Conservation (phyloP, 2,888 invertebrate species). For the Sceliomorpha sp. region DNA sequence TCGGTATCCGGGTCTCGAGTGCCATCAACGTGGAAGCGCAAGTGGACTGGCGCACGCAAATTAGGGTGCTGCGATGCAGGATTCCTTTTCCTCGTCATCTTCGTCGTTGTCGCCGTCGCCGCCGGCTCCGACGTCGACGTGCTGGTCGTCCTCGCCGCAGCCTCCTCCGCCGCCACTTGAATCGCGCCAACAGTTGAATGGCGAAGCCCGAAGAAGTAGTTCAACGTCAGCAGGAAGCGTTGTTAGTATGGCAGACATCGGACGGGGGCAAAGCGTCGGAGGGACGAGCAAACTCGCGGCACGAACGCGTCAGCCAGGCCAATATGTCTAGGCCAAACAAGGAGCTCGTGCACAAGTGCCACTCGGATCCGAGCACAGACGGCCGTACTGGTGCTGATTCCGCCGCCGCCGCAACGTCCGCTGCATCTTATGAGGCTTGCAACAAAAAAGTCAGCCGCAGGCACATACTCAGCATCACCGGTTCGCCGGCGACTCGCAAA, state of each 20-base stretch:
- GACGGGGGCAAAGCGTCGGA: slow-evolving; percentile 19
- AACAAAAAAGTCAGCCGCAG: slow-evolving; percentile 48
- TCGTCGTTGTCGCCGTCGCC: slow-evolving; percentile 53
- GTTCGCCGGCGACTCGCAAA: slow-evolving; percentile 84
- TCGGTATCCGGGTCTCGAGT: slow-evolving; percentile 24
- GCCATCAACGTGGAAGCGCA: slow-evolving; percentile 17
- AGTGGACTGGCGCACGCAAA: slow-evolving; percentile 13
- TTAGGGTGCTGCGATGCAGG: slow-evolving; percentile 39
- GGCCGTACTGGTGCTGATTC: slow-evolving; percentile 62
- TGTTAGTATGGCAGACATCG: slow-evolving; percentile 28
- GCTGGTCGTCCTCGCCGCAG: slow-evolving; percentile 18
- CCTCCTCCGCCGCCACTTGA: slow-evolving; percentile 19
- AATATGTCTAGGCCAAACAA: slow-evolving; percentile 79
- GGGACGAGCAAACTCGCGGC: slow-evolving; percentile 3
- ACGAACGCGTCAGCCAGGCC: slow-evolving; percentile 35
- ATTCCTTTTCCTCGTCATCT: no score
- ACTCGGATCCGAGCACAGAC: slow-evolving; percentile 85
- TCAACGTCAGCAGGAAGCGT: slow-evolving; percentile 1
- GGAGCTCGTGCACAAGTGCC: slow-evolving; percentile 86
- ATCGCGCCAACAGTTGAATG: slow-evolving; percentile 6
- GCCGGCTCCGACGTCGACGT: slow-evolving; percentile 26
- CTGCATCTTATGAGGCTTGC: slow-evolving; percentile 57
- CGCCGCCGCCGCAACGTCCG: slow-evolving; percentile 41
- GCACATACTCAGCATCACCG: slow-evolving; percentile 75
- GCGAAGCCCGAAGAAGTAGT: not conserved